Conservation (phyloP, 2,888 invertebrate genomes). For the Stenichneumon culpator region DNA sequence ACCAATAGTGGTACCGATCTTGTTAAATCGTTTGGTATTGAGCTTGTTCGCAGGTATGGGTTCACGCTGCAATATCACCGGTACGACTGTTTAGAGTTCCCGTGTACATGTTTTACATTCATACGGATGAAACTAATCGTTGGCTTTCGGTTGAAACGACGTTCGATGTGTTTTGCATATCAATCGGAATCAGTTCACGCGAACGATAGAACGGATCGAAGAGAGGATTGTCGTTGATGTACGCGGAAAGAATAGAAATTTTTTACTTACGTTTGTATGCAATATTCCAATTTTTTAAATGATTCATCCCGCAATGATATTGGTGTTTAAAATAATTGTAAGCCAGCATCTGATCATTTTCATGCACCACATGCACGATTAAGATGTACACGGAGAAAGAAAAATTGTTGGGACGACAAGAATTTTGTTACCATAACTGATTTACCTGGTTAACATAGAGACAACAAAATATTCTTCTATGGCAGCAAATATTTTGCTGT, state of each 20-base stretch:
- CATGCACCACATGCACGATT: too few species aligned
- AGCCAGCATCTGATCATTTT: not conserved
- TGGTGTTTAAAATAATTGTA: not conserved
- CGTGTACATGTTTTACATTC: slow-evolving; percentile 64
- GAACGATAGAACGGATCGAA: slow-evolving; percentile 33
- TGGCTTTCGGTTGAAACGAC: slow-evolving; percentile 63
- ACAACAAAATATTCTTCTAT: too few species aligned
- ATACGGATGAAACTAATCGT: slow-evolving; percentile 66
- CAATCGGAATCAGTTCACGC: slow-evolving; percentile 60
- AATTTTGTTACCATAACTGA: too few species aligned
- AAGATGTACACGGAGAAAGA: too few species aligned
- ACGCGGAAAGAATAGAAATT: slow-evolving; percentile 27
- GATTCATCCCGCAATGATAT: not conserved
- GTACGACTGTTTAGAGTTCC: slow-evolving; percentile 63
- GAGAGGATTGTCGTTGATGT: slow-evolving; percentile 45
- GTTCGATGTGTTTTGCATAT: slow-evolving; percentile 65
- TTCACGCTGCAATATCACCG: slow-evolving; percentile 9
- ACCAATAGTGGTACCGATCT: slow-evolving; percentile 48
- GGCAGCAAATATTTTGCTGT: too few species aligned
- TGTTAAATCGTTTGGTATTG: slow-evolving; percentile 61
- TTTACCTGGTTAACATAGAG: too few species aligned
- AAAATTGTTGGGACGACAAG: too few species aligned
- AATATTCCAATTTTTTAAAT: not conserved
- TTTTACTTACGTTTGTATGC: not conserved
- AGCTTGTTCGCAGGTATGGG: slow-evolving; percentile 33